These are phyloP conservation scores for Pseudopipra pipra DNA, from an alignment of 2,113 vertebrate genomes.

Conservation along the genomic window DNA sequence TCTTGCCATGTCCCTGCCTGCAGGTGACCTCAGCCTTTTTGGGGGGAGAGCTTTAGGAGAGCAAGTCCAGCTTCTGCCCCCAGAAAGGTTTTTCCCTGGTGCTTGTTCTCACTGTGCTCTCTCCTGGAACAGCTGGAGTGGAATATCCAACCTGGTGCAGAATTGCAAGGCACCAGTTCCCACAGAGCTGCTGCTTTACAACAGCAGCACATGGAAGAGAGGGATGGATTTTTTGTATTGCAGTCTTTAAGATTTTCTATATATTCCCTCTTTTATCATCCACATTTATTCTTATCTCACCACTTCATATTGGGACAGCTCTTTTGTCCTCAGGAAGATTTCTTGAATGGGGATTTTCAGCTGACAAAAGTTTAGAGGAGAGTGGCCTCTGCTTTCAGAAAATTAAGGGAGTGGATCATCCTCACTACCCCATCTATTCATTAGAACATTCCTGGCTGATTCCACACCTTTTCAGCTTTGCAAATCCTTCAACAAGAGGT, in stretches of 20 bases:
- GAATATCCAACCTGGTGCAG: not conserved
- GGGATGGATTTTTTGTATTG: accelerated
- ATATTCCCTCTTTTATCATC: not conserved
- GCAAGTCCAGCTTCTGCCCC: not conserved
- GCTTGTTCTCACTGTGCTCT: not conserved
- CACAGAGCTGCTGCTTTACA: not conserved
- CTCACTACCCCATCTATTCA: not conserved
- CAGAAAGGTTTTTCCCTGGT: not conserved
- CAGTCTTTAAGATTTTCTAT: not conserved
- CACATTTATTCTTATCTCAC: not conserved
- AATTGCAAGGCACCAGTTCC: not conserved
- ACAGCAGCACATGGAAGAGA: accelerated
- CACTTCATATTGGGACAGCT: not conserved
- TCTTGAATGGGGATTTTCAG: not conserved
- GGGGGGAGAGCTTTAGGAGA: not conserved
- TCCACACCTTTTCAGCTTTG: not conserved
- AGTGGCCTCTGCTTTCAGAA: not conserved
- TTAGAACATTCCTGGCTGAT: not conserved
- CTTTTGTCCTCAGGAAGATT: not conserved
- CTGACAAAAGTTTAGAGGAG: accelerated
- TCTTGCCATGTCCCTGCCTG: not conserved
- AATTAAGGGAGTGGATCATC: accelerated
- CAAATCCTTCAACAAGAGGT: not conserved
- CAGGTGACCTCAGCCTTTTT: not conserved
- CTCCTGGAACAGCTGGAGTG: accelerated